phyloP scores from a whole-genome alignment of 2,797 vertebrate genomes.

The Novumbra hubbsi region DNA sequence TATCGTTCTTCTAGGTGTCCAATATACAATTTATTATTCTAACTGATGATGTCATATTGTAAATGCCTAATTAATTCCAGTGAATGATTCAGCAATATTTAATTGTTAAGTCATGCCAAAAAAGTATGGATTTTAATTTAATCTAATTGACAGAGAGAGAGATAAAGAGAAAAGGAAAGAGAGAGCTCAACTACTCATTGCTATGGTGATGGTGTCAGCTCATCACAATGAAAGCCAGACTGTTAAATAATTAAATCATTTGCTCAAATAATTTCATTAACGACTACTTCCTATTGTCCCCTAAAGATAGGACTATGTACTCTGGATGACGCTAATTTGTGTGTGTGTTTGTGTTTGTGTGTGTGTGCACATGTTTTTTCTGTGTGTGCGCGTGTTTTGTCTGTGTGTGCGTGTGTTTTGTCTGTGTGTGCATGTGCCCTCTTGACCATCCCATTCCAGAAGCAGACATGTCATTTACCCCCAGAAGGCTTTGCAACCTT shows the following conservation, averaged over 20 bases:
- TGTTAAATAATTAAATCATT: not conserved
- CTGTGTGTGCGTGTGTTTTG: not conserved
- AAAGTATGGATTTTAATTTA: no score
- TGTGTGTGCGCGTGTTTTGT: not conserved
- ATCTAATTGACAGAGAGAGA: no score
- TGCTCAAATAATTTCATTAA: not conserved
- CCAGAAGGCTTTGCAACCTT: not conserved
- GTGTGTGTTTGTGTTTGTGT: not conserved
- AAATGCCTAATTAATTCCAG: no score
- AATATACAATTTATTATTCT: no score
- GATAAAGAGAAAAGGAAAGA: not conserved
- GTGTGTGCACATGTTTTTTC: not conserved
- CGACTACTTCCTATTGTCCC: not conserved
- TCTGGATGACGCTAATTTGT: not conserved
- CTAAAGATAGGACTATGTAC: not conserved
- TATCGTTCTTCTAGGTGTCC: no score
- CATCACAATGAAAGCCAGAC: not conserved
- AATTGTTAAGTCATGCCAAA: no score
- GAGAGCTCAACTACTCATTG: not conserved
- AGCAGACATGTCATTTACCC: not conserved
- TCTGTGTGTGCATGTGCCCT: not conserved
- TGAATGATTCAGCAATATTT: no score
- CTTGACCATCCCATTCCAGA: not conserved
- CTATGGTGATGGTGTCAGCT: not conserved
- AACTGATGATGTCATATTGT: no score